Evolutionary conservation across 2,797 vertebrate genomes (phyloP).

Genomic region (Rachycentron canadum): DNA sequence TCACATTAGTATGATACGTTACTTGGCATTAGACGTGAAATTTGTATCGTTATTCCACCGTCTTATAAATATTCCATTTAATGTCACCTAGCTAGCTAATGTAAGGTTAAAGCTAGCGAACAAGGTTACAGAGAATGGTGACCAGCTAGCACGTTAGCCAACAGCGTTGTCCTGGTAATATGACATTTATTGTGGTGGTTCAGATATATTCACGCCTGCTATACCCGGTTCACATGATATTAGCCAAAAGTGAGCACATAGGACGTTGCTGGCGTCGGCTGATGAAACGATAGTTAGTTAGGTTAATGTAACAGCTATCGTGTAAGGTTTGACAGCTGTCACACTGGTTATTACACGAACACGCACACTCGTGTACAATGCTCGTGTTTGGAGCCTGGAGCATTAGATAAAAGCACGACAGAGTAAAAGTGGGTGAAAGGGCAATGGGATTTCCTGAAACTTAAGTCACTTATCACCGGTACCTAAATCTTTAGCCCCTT

Average conservation of each 20-base stretch:
- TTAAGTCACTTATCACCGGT: constrained; percentile 34
- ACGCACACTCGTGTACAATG: neutral
- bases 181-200: neutral
- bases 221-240: too few species aligned
- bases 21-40: neutral
- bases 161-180: neutral
- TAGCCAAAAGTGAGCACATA: neutral
- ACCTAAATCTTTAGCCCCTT: neutral
- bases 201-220: neutral
- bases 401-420: neutral
- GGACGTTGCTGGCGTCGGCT: neutral
- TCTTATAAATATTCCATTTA: neutral
- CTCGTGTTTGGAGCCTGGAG: neutral
- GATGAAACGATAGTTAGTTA: neutral
- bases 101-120: neutral
- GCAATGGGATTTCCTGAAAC: constrained; percentile 54
- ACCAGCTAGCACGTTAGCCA: constrained; percentile 13
- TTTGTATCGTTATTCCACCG: neutral
- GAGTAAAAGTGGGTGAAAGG: constrained; percentile 72
- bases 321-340: neutral
- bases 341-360: neutral
- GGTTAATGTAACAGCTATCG: neutral
- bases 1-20: neutral
- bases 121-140: constrained; percentile 26
- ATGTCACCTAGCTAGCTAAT: neutral